Percentiles rank a stretch among this genome's conserved stretches.
Evolutionary conservation across 2,888 invertebrate genomes (phyloP).

Genomic region (Hipparchia sbordonii): DNA sequence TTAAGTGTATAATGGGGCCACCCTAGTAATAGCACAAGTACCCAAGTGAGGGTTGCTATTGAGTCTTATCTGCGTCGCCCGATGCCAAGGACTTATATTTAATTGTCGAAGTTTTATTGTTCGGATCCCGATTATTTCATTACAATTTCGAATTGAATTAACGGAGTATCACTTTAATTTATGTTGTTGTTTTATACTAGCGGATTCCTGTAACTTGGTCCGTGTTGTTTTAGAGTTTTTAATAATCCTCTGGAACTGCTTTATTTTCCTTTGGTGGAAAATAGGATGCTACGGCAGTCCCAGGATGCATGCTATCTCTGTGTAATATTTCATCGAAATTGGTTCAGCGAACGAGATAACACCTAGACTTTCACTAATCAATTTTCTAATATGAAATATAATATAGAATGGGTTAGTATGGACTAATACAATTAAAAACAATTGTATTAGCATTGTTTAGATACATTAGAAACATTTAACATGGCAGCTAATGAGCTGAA

Average conservation of each 20-base stretch:
- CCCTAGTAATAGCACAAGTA: slow-evolving; percentile 72
- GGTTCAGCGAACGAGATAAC: not conserved
- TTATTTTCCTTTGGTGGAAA: no score
- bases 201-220: not conserved
- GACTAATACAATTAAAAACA: no score
- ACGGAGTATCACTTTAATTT: slow-evolving; percentile 7
- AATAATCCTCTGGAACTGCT: no score
- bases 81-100: slow-evolving; percentile 74
- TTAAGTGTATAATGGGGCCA: slow-evolving; percentile 57
- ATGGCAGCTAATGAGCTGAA: no score
- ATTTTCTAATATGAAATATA: no score
- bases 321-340: no score
- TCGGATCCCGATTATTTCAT: slow-evolving; percentile 52
- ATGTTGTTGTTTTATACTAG: not conserved
- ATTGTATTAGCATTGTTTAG: no score
- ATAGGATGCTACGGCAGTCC: no score
- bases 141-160: slow-evolving; percentile 26
- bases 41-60: slow-evolving; percentile 65
- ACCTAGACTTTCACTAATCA: no score
- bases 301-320: no score
- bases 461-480: no score
- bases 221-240: not conserved
- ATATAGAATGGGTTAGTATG: no score
- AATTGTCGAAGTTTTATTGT: slow-evolving; percentile 80
- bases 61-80: slow-evolving; percentile 72